A percentile compares a stretch with the other conserved stretches of the same genome.
phyloP scores from a whole-genome alignment of 2,113 vertebrate genomes.

The Mustelus asterias region DNA sequence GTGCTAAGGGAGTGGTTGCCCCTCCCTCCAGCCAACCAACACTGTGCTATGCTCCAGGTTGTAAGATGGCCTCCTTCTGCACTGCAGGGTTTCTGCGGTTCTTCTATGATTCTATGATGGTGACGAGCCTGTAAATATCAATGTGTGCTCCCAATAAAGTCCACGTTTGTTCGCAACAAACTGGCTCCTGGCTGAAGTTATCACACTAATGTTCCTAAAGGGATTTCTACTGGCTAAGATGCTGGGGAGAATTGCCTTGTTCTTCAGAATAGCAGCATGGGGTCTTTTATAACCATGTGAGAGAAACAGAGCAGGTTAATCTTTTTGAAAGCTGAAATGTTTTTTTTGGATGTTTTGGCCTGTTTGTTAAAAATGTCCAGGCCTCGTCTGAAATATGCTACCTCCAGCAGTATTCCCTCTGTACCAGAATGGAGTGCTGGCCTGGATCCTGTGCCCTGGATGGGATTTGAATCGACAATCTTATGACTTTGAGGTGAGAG shows the following conservation, averaged over 20 bases:
- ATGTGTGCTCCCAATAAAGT: too few relatives aligned
- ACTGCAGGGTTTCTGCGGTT: too few relatives aligned
- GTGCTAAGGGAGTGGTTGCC: too few relatives aligned
- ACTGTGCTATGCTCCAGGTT: too few relatives aligned
- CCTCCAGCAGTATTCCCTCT: background rate
- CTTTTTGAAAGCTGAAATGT: background rate
- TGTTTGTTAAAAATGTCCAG: background rate
- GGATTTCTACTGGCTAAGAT: background rate
- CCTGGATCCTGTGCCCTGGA: background rate
- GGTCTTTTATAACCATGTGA: background rate
- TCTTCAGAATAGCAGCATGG: background rate
- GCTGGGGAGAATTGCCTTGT: background rate
- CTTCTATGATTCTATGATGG: too few relatives aligned
- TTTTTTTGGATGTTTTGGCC: too few relatives aligned
- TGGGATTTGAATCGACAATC: background rate
- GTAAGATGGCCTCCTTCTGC: too few relatives aligned
- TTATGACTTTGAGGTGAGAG: background rate
- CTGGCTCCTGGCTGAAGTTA: too few relatives aligned
- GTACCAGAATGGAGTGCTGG: background rate
- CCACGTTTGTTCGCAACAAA: too few relatives aligned
- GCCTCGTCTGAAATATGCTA: background rate
- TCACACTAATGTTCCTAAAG: background rate
- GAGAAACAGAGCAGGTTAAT: background rate
- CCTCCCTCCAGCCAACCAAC: too few relatives aligned
- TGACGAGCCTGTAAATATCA: too few relatives aligned